These are phyloP conservation scores for Protaetia brevitarsis DNA, from an alignment of 1,140 invertebrate species.

Conservation along the genomic window DNA sequence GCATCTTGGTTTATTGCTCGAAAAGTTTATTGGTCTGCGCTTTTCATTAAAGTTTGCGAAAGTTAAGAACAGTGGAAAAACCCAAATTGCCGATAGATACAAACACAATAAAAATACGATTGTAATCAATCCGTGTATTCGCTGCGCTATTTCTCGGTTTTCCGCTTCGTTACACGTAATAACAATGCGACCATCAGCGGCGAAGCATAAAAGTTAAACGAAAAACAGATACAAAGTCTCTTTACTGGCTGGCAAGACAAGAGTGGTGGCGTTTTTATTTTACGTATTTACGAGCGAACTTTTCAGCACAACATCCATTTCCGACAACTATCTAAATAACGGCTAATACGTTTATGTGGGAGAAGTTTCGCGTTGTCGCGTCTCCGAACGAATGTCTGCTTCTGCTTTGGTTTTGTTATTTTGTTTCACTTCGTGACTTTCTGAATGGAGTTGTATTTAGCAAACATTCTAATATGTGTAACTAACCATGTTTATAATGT, in stretches of 20 bases:
- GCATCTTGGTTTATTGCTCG: no score
- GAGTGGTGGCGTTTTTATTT: neutral
- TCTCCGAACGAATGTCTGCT: neutral
- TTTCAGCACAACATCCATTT: constrained; percentile 11
- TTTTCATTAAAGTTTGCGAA: no score
- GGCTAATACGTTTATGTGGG: neutral
- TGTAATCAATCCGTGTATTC: neutral
- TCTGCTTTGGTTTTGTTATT: neutral
- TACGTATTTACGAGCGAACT: constrained; percentile 1
- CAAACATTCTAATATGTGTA: neutral
- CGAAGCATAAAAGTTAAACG: neutral
- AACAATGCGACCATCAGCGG: neutral
- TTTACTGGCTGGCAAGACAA: neutral
- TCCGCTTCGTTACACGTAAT: constrained; percentile 8
- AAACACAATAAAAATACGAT: neutral
- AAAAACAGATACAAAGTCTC: constrained; percentile 10
- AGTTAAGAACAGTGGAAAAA: no score
- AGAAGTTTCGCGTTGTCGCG: neutral
- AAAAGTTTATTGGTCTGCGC: no score
- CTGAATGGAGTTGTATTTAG: neutral
- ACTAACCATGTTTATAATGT: no score
- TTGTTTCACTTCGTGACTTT: neutral
- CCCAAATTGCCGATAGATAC: neutral
- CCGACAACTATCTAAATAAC: constrained; percentile 4
- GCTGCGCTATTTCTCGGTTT: neutral